phyloP scores from a whole-genome alignment of 53 echinoderm and acorn worm genomes.

The Echinometra lucunter region DNA sequence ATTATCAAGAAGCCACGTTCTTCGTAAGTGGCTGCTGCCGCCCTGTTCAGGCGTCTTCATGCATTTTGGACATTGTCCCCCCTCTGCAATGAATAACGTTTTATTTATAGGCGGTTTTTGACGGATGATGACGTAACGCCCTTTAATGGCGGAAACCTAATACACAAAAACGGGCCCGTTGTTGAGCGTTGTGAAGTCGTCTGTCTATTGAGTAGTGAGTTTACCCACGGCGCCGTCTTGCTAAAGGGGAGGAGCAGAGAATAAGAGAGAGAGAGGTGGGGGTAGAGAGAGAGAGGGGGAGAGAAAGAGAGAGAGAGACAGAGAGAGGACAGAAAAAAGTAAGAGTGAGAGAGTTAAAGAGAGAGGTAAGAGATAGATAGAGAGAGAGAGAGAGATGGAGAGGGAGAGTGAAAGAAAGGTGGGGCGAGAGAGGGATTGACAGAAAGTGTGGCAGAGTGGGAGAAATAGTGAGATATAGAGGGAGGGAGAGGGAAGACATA shows the following conservation, averaged over 20 bases:
- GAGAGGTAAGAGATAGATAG: background rate
- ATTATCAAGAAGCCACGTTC: background rate
- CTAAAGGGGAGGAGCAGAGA: background rate
- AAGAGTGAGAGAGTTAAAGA: background rate
- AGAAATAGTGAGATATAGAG: background rate
- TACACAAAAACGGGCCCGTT: background rate
- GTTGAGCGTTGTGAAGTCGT: background rate
- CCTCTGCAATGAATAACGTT: background rate
- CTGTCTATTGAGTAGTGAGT: background rate
- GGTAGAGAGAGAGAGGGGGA: background rate
- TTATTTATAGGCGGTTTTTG: slow-evolving; percentile 17
- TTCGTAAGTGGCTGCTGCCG: background rate
- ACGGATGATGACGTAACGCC: slow-evolving; percentile 31
- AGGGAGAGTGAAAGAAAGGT: background rate
- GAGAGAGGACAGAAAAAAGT: background rate
- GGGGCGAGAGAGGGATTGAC: background rate
- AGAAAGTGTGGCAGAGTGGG: background rate
- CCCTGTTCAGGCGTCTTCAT: background rate
- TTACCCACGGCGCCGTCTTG: background rate
- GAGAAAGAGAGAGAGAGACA: background rate
- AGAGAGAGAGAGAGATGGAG: background rate
- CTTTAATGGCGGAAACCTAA: slow-evolving; percentile 28
- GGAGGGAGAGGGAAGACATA: background rate
- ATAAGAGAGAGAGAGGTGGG: background rate
- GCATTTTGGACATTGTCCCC: slow-evolving; percentile 13